Evolutionary conservation across 2,113 vertebrate species (phyloP), one percentile per base, ranked within the genome.

Genomic region (Dissostichus mawsoni): DNA sequence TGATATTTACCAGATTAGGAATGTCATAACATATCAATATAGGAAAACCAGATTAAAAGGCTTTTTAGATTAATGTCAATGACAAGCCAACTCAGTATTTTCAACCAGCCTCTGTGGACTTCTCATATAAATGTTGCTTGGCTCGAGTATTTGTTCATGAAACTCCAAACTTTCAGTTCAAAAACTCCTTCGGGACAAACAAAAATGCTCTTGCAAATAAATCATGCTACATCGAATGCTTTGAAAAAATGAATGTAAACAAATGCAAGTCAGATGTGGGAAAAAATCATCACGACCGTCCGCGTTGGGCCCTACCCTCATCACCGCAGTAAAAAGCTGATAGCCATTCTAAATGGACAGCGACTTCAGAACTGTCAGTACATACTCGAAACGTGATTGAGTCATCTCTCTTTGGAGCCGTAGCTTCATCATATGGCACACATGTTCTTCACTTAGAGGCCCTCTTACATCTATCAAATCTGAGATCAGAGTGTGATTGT

Each of bases 251-350:
- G 83, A 83, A 88, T 78, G 83, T 88, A 91, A 92, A 90, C 83
- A 89, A 92, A 90, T 84, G 80, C 83, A 59, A 90, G 79, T 93
- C 87, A 91, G 89, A 91, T 89, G 87, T 91, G 78, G 74, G 45
- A 67, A 68, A 29, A 79, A 59, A 16, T 53, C 87, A 76, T 81
- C 71, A n/a, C 5, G 17, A 65, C 1, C 7, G 48, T 78, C 80
- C 78, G 5, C 29, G 4, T 58, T 80, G 80, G 73, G 68, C 67
- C 64, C 58, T 20, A 68, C 82, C 80, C 75, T 83, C 82, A 66
- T 88, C 81, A 25, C 67, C 11, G 55, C 78, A 41, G 74, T 78
- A 78, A 81, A 87, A 86, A 23, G 78, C 72, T 66, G 62, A 65
- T 63, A 8, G 57, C 41, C 11, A 0, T 69, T 83, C 63, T 68